Conservation (phyloP, 2,888 invertebrate genomes). For the Archips crataeganus region DNA sequence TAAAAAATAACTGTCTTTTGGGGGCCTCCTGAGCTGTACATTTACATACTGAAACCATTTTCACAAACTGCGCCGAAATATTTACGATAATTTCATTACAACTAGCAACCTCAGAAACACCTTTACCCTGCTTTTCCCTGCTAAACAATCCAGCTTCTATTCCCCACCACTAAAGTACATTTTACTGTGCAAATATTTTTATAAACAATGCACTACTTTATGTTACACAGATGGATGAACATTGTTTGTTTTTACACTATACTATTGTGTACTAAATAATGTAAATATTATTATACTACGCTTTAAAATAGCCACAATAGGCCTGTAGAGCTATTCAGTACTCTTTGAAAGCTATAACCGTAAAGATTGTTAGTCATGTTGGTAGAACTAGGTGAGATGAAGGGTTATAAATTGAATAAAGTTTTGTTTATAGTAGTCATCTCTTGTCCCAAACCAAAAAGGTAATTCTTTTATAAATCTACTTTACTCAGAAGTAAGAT, state of each 20-base stretch:
- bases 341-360: background rate
- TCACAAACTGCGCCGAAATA: background rate
- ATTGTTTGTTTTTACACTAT: conserved; percentile 13
- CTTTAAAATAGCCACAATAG: conserved; percentile 25
- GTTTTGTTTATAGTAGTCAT: background rate
- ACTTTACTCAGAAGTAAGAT: too few species aligned
- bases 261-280: conserved; percentile 22
- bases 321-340: background rate
- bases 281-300: conserved; percentile 31
- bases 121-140: background rate
- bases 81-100: background rate
- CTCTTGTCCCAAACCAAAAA: background rate
- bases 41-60: background rate
- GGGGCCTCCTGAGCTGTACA: too few species aligned
- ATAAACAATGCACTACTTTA: background rate
- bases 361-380: conserved; percentile 5
- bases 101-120: background rate
- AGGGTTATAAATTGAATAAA: background rate
- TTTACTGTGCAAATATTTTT: conserved; percentile 9
- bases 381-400: background rate
- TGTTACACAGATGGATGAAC: conserved; percentile 7
- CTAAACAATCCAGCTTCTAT: background rate
- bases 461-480: background rate
- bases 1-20: too few species aligned
- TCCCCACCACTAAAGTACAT: conserved; percentile 6